Conservation (phyloP, 1,140 invertebrate genomes). For the Medauroidea extradentata region DNA sequence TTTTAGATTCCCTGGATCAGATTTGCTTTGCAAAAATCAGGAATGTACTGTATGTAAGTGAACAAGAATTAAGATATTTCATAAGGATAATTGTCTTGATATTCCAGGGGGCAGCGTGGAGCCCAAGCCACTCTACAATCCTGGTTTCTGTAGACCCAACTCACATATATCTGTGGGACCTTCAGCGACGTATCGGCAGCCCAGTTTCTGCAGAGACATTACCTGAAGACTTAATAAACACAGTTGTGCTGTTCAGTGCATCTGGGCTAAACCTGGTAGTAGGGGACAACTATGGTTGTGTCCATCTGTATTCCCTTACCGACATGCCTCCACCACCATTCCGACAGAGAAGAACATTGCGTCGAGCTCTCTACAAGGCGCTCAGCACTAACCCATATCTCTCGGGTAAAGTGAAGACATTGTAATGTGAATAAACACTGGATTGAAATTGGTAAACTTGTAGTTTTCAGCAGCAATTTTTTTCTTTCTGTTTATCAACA, state of each 20-base stretch:
- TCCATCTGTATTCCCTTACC: conserved; percentile 60
- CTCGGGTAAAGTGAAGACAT: no score
- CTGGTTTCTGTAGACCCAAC: conserved; percentile 69
- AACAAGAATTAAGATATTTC: no score
- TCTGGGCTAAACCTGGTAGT: conserved; percentile 62
- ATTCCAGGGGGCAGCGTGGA: conserved; percentile 66
- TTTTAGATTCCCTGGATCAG: no score
- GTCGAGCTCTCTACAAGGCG: conserved; percentile 55
- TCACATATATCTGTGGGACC: conserved; percentile 67
- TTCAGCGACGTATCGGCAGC: conserved; percentile 43
- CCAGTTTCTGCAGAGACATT: no score
- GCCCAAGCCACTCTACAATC: conserved; percentile 76
- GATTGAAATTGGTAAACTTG: no score
- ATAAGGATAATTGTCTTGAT: no score
- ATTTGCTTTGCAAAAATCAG: no score
- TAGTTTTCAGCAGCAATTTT: no score
- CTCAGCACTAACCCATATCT: no score
- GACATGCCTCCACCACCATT: conserved; percentile 64
- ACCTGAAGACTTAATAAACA: not conserved
- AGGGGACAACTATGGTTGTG: conserved; percentile 56
- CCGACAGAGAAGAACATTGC: conserved; percentile 54
- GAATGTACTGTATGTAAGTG: no score
- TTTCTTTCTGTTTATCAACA: no score
- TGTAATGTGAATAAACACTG: no score
- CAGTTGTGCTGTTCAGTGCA: conserved; percentile 50